A percentile compares a stretch with the other conserved stretches of the same genome.
Conservation (phyloP, 2,888 invertebrate species). For the Amiota minor region DNA sequence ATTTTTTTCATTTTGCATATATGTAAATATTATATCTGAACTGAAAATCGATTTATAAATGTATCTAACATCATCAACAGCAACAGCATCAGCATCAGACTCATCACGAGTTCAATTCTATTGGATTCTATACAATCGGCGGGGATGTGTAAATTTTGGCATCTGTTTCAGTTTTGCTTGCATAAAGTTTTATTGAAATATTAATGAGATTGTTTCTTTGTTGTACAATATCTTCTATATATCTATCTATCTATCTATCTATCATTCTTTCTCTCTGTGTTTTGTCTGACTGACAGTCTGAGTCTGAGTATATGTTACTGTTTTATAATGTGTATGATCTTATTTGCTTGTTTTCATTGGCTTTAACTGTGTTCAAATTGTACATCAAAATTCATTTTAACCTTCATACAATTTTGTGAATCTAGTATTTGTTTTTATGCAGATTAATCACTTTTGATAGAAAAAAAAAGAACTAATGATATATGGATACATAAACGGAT, state of each 20-base stretch:
- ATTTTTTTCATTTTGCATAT: background rate
- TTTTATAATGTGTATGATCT: slow-evolving; percentile 19
- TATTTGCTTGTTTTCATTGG: background rate
- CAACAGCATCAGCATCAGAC: background rate
- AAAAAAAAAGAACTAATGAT: too few relatives aligned
- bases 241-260: background rate
- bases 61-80: slow-evolving; percentile 5
- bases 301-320: background rate
- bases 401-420: background rate
- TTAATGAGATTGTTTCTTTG: slow-evolving; percentile 22
- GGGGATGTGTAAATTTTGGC: background rate
- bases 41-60: slow-evolving; percentile 24
- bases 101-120: background rate
- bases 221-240: background rate
- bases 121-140: background rate
- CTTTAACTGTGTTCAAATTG: background rate
- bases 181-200: slow-evolving; percentile 26
- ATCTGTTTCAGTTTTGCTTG: slow-evolving; percentile 6
- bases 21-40: slow-evolving; percentile 22
- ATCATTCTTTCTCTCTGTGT: background rate
- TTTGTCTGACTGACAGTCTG: background rate
- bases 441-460: background rate
- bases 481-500: too few relatives aligned
- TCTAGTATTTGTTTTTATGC: background rate
- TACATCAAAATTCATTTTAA: background rate